Evolutionary conservation across 1,140 invertebrate species (phyloP).

Genomic region (Pachypsylla venusta): DNA sequence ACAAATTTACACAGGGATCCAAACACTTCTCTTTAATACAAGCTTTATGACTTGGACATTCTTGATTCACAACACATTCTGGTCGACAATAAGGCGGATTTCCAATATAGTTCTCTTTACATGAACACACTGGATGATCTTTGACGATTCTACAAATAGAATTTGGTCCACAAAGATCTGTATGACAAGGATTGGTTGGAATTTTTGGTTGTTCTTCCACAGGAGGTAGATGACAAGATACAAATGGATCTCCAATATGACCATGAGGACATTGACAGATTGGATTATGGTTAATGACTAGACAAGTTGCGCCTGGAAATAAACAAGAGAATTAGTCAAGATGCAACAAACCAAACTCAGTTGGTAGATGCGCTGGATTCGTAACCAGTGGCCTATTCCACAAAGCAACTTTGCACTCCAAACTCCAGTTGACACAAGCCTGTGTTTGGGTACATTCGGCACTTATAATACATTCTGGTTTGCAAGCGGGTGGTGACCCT

Average conservation of each 20-base stretch:
- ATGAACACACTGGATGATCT: constrained; percentile 60
- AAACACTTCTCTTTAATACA: constrained; percentile 66
- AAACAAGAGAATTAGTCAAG: not conserved
- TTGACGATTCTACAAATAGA: constrained; percentile 68
- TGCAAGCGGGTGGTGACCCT: constrained; percentile 61
- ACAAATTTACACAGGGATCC: constrained; percentile 55
- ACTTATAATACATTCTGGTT: constrained; percentile 63
- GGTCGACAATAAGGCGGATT: constrained; percentile 40
- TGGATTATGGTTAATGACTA: constrained; percentile 65
- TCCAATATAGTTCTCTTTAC: constrained; percentile 42
- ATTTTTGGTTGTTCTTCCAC: constrained; percentile 28
- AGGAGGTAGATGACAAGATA: constrained; percentile 42
- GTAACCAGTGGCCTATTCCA: too few species aligned
- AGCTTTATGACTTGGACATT: constrained; percentile 46
- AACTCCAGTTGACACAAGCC: constrained; percentile 59
- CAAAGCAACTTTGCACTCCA: too few species aligned
- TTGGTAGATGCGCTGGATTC: too few species aligned
- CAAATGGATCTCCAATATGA: constrained; percentile 63
- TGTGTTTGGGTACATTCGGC: constrained; percentile 59
- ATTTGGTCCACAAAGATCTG: constrained; percentile 70
- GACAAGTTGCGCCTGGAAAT: constrained; percentile 42
- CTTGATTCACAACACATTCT: constrained; percentile 40
- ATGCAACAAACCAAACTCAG: too few species aligned
- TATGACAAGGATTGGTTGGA: constrained; percentile 48
- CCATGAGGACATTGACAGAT: constrained; percentile 60